Evolutionary conservation across 2,888 invertebrate species (phyloP).

Genomic region (Monopis laevigella): DNA sequence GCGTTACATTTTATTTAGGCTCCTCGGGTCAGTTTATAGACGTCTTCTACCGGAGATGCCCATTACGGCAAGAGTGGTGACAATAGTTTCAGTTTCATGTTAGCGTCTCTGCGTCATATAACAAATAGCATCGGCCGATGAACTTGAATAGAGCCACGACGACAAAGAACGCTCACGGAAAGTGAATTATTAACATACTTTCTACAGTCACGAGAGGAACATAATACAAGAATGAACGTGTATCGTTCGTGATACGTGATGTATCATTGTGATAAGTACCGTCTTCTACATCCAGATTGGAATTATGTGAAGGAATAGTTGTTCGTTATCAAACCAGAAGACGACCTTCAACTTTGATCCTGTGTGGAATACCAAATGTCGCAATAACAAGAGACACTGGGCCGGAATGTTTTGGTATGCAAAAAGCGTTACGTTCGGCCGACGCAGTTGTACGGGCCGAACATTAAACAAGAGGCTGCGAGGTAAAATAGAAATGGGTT

Average conservation of each 20-base stretch:
- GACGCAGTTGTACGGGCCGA: constrained; percentile 62
- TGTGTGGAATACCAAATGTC: constrained; percentile 52
- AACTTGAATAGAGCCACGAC: constrained; percentile 4
- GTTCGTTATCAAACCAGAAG: constrained; percentile 48
- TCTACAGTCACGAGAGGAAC: not conserved
- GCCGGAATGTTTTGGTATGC: constrained; percentile 56
- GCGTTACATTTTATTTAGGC: constrained; percentile 39
- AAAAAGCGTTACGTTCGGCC: constrained; percentile 66
- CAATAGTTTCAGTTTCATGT: constrained; percentile 1
- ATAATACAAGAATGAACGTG: not conserved
- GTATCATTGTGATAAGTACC: too few species aligned
- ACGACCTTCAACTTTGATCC: constrained; percentile 54
- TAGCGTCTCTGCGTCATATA: not conserved
- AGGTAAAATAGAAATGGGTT: constrained; percentile 65
- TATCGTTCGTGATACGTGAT: not conserved
- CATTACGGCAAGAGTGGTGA: constrained; percentile 13
- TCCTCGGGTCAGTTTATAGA: constrained; percentile 35
- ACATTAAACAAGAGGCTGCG: constrained; percentile 61
- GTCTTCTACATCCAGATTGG: too few species aligned
- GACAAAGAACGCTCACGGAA: constrained; percentile 1
- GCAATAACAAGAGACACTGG: constrained; percentile 53
- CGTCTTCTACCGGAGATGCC: constrained; percentile 27
- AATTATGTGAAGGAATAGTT: constrained; percentile 38
- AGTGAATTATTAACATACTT: constrained; percentile 7
- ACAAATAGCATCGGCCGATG: not conserved